phyloP scores from a whole-genome alignment of 1,140 invertebrate species.

The Oreohelix idahoensis region DNA sequence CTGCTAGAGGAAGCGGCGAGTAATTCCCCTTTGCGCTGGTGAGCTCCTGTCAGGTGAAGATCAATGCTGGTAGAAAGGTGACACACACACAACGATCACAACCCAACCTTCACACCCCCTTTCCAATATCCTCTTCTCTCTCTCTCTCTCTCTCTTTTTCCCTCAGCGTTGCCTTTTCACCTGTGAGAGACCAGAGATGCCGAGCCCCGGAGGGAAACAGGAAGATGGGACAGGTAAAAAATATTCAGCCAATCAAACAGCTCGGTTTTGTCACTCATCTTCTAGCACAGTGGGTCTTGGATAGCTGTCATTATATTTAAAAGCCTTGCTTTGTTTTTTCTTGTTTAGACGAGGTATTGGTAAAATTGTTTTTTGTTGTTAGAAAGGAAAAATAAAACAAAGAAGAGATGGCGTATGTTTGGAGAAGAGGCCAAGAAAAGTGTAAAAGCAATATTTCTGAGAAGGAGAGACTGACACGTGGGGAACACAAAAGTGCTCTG shows the following conservation, averaged over 20 bases:
- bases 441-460: too few relatives aligned
- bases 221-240: background rate
- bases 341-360: background rate
- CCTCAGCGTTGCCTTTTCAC: slow-evolving; percentile 10
- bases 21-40: background rate
- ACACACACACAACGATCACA: slow-evolving; percentile 11
- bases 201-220: background rate
- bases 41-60: background rate
- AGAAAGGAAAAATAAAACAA: too few relatives aligned
- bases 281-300: background rate
- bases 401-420: too few relatives aligned
- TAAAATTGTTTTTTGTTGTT: too few relatives aligned
- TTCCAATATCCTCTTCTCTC: background rate
- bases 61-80: background rate
- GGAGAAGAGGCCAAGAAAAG: too few relatives aligned
- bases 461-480: background rate
- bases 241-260: background rate
- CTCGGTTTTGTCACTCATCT: background rate
- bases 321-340: background rate
- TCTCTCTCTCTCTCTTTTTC: background rate
- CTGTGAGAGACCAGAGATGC: background rate
- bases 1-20: background rate
- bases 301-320: background rate
- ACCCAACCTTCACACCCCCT: background rate
- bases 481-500: background rate